Conservation (phyloP, 2,113 vertebrate genomes). For the Colinus virginianus region DNA sequence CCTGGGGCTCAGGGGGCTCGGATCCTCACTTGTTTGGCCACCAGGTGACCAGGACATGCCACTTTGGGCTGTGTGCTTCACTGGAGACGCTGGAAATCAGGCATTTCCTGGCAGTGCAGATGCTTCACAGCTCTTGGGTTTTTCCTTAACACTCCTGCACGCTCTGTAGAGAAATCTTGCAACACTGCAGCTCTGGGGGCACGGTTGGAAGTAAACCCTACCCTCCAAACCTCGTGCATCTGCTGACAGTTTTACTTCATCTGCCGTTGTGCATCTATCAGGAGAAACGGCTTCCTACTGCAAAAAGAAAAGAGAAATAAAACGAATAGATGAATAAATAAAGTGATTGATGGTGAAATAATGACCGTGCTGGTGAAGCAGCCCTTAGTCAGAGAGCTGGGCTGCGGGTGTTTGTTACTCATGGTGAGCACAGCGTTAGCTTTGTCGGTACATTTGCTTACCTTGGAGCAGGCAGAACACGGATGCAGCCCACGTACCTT, state of each 20-base stretch:
- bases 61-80: not conserved
- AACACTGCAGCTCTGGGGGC: slow-evolving; percentile 1
- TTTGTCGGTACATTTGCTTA: not conserved
- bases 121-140: not conserved
- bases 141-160: not conserved
- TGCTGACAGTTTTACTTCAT: slow-evolving; percentile 19
- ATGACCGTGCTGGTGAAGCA: not conserved
- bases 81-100: not conserved
- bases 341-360: not conserved
- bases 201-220: not conserved
- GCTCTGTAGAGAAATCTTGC: not conserved
- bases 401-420: slow-evolving; percentile 11
- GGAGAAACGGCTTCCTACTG: not conserved
- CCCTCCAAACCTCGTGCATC: not conserved
- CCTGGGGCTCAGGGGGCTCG: not conserved
- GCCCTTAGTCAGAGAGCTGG: slow-evolving; percentile 55
- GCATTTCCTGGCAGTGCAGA: slow-evolving; percentile 29
- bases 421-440: not conserved
- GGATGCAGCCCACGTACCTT: not conserved
- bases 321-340: not conserved
- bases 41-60: not conserved
- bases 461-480: not conserved
- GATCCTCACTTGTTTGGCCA: not conserved
- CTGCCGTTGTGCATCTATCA: not conserved
- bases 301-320: not conserved